phyloP scores from a whole-genome alignment of 2,113 vertebrate genomes.

The Zosterops hypoxanthus region DNA sequence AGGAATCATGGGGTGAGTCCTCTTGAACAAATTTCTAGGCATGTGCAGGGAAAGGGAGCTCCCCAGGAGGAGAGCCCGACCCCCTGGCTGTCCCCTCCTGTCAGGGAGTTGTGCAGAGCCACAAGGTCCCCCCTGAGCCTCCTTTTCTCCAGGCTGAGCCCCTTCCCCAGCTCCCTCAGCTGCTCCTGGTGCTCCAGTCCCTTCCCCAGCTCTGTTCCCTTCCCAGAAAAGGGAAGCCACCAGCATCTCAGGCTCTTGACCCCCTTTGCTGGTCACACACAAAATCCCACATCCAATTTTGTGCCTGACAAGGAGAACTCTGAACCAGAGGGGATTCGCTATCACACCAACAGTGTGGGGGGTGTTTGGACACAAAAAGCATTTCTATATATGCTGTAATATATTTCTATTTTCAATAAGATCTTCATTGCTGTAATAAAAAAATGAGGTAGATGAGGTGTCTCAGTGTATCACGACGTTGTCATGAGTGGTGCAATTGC shows the following conservation, averaged over 20 bases:
- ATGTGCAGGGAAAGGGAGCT: not conserved
- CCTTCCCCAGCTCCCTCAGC: not conserved
- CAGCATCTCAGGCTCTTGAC: not conserved
- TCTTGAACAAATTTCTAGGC: not conserved
- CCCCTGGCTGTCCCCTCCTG: not conserved
- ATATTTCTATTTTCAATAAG: not conserved
- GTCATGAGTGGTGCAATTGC: accelerated
- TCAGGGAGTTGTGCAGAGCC: not conserved
- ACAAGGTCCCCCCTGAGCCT: not conserved
- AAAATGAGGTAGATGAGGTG: not conserved
- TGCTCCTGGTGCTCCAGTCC: accelerated
- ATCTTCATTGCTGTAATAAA: not conserved
- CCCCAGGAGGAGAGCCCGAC: not conserved
- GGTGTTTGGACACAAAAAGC: not conserved
- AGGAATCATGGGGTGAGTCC: accelerated
- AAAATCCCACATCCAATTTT: not conserved
- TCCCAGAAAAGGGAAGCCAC: not conserved
- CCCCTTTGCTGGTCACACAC: not conserved
- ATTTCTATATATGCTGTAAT: not conserved
- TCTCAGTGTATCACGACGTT: not conserved
- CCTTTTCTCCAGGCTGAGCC: not conserved
- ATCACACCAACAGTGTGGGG: accelerated
- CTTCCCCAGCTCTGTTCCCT: not conserved
- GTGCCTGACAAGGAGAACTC: not conserved
- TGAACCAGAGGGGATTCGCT: not conserved